phyloP scores from a whole-genome alignment of 92 coral and sea anemone species.

The Diadumene lineata region DNA sequence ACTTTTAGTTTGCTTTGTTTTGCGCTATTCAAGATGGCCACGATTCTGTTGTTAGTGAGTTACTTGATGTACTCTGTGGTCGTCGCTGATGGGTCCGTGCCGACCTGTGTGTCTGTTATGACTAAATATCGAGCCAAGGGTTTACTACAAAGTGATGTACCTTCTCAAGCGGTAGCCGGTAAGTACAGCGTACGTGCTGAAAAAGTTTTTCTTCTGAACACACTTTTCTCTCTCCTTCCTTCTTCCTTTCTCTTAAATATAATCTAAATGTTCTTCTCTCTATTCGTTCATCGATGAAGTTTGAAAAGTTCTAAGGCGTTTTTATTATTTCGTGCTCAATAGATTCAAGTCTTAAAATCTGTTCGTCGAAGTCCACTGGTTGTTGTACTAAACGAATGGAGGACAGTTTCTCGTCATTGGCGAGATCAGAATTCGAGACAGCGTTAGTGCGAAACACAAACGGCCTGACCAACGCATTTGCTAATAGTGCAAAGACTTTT shows the following conservation, averaged over 20 bases:
- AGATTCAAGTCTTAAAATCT: constrained; percentile 61
- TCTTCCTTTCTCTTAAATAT: background rate
- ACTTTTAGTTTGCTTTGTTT: constrained; percentile 22
- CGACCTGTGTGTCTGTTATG: constrained; percentile 58
- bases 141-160: constrained; percentile 55
- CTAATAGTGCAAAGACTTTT: constrained; percentile 49
- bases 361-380: constrained; percentile 49
- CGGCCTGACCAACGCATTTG: constrained; percentile 35
- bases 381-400: constrained; percentile 71
- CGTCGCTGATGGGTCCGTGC: constrained; percentile 16
- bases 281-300: no score
- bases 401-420: constrained; percentile 50
- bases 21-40: constrained; percentile 47
- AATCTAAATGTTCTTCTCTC: background rate
- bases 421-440: constrained; percentile 41
- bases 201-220: constrained; percentile 41
- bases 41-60: constrained; percentile 35
- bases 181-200: constrained; percentile 36
- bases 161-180: constrained; percentile 52
- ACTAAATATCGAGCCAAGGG: constrained; percentile 51
- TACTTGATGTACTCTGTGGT: constrained; percentile 25
- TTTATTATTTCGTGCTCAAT: constrained; percentile 16
- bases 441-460: constrained; percentile 44
- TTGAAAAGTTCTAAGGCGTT: no score
- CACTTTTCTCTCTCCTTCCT: constrained; percentile 3